Evolutionary conservation across 2,888 invertebrate species (phyloP).

Genomic region (Kryphioiulus occultus): DNA sequence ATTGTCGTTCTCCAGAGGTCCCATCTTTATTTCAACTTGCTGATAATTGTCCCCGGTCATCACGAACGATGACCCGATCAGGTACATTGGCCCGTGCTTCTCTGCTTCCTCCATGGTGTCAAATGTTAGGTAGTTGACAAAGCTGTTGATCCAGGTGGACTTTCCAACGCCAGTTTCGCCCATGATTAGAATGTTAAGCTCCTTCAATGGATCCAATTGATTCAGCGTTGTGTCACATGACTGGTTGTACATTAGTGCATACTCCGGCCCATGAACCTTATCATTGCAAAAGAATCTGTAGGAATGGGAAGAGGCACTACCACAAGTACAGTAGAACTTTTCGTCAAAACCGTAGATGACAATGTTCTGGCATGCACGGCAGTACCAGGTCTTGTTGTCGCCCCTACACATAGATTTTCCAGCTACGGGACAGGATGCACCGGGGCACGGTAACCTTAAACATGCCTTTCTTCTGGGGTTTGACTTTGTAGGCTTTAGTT

Average conservation of each 20-base stretch:
- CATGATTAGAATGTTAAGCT: constrained; percentile 45
- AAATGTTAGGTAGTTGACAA: constrained; percentile 50
- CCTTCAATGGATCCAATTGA: background rate
- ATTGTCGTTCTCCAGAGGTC: constrained; percentile 33
- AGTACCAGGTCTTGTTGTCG: background rate
- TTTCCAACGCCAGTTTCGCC: constrained; percentile 53
- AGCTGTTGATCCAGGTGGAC: constrained; percentile 52
- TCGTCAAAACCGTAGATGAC: background rate
- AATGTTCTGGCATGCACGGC: background rate
- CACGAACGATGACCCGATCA: constrained; percentile 42
- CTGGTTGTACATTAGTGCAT: too few species aligned
- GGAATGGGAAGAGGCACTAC: background rate
- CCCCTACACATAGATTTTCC: background rate
- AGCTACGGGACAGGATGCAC: background rate
- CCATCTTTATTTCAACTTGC: constrained; percentile 30
- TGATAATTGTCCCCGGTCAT: constrained; percentile 41
- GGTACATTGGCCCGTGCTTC: background rate
- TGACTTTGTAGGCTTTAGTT: background rate
- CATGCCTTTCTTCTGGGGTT: background rate
- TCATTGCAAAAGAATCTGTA: background rate
- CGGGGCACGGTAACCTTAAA: background rate
- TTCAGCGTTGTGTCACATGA: background rate
- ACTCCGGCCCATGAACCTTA: background rate
- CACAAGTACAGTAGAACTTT: background rate
- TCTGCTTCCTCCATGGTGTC: constrained; percentile 45